These are phyloP conservation scores for Xerus inauris DNA, from an alignment of 2,113 vertebrate genomes.

Conservation along the genomic window DNA sequence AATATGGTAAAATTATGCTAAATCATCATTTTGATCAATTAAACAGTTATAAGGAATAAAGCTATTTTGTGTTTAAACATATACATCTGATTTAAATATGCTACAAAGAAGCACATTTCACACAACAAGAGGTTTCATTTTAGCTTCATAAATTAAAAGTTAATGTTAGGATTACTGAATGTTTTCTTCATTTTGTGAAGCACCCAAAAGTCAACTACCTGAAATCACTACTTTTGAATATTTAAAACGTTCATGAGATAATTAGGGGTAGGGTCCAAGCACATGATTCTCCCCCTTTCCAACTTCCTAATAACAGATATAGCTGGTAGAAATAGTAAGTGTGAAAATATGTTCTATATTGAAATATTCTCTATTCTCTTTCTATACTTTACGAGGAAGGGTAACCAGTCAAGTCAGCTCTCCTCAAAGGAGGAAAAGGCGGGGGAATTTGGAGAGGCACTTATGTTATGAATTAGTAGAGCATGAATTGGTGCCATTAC, in stretches of 20 bases:
- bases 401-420: background rate
- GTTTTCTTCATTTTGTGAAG: constrained; percentile 14
- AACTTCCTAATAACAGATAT: background rate
- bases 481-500: background rate
- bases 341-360: background rate
- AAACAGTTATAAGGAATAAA: background rate
- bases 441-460: background rate
- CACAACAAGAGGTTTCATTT: background rate
- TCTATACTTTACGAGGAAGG: background rate
- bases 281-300: background rate
- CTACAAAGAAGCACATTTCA: background rate
- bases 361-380: background rate
- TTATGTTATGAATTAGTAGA: background rate
- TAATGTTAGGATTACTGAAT: background rate
- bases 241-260: background rate
- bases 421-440: background rate
- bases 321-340: background rate
- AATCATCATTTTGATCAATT: background rate
- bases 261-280: background rate
- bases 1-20: background rate
- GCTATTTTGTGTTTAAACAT: background rate
- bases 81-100: constrained; percentile 9
- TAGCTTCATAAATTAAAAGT: constrained; percentile 27
- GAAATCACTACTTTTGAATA: background rate
- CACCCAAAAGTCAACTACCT: background rate